Base-by-base conservation (phyloP, 1,140 invertebrate species). In the Littorina saxatilis region DNA sequence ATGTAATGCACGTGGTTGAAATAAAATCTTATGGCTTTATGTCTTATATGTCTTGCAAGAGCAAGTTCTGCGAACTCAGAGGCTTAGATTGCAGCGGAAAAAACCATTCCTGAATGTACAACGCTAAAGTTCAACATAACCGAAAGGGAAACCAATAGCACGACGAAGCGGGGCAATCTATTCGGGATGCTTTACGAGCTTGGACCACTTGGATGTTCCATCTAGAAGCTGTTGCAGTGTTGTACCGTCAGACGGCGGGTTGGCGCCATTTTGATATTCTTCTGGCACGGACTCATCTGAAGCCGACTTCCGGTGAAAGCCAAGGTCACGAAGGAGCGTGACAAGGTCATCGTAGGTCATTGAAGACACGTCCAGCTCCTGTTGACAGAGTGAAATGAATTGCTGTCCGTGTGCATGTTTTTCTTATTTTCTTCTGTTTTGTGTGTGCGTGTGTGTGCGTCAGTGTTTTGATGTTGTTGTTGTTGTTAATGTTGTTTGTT, bases 301-400 rank as follows among this genome's bases (percentile, higher is more conserved):
- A 32, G 61, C 29, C 61, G 61, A 66, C 61, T 66, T 66, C 61
- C 61, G 61, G 61, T 66, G 61, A 66, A 66, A 66, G 9, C 61
- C 61, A 9, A 66, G 61, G 29, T 66, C 61, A 66, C 61, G 61
- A 17, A 66, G 61, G 5, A 66, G n/a, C 2, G 61, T 32, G n/a
- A 66, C 61, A 7, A 66, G 61, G 29, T 66, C 61, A 11, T 32
- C n/a, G 61, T 66, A 66, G n/a, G 61, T 32, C 20, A 66, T n/a
- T 5, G 20, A 9, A 17, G 61, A 66, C 5, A 66, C 61, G 29
- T 66, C 61, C 61, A 66, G 27, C 2, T 66, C 32, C 61, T 66
- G 61, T 32, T 47, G 7, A 47, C 43, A 17, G 43, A 47, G 43
- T 47, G 5, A 47, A 5, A 47, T 17, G 17, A 47, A 9, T 47